phyloP scores from a whole-genome alignment of 2,888 invertebrate genomes.

The Leptinotarsa juncta region DNA sequence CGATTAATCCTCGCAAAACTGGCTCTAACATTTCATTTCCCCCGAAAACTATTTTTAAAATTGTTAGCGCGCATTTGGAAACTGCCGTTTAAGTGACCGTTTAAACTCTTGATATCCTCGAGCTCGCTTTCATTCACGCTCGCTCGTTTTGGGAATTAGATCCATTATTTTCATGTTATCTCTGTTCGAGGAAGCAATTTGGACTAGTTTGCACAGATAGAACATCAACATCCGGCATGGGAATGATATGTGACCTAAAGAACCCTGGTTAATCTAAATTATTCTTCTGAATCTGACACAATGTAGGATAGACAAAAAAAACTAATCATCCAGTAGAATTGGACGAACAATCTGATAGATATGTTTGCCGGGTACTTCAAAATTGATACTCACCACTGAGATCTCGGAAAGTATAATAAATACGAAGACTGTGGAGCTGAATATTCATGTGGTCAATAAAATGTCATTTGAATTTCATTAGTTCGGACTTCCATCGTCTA shows the following conservation, averaged over 20 bases:
- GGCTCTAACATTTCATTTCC: conserved; percentile 22
- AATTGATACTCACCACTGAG: no score
- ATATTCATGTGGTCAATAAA: no score
- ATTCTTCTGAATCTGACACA: not conserved
- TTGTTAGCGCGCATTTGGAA: conserved; percentile 15
- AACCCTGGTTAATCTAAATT: not conserved
- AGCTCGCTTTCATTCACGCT: conserved; percentile 20
- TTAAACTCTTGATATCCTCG: conserved; percentile 19
- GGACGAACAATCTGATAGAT: no score
- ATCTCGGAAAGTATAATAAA: no score
- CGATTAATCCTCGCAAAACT: conserved; percentile 11
- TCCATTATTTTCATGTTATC: conserved; percentile 25
- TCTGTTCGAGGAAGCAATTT: conserved; percentile 16
- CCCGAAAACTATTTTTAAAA: conserved; percentile 24
- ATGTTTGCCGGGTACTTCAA: no score
- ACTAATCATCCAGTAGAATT: no score
- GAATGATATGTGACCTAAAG: not conserved
- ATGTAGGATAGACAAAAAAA: no score
- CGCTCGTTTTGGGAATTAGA: conserved; percentile 16
- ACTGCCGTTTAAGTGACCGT: conserved; percentile 24
- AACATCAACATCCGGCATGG: not conserved
- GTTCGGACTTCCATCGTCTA: no score
- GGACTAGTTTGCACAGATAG: not conserved
- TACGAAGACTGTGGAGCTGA: no score
- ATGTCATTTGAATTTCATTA: no score